Base-by-base conservation (phyloP, 2,113 vertebrate genomes). In the Oreotrochilus melanogaster region DNA sequence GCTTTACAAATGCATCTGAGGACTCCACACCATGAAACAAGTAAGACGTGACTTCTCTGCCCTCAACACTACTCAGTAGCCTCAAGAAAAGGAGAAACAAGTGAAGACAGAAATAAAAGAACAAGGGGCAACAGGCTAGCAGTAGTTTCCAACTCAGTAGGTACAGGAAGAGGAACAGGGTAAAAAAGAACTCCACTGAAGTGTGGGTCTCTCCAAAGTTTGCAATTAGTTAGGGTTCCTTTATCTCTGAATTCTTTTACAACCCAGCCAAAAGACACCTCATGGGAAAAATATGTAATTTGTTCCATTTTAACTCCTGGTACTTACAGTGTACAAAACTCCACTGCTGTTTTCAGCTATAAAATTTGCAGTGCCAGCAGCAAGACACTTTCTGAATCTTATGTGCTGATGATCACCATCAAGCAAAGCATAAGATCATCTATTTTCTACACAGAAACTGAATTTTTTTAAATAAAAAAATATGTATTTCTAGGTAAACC, bases 1-100 rank as follows among this genome's bases (percentile, higher is more conserved):
- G 16, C 7, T 83, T 79, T 60, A 28, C 21, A 86, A 85, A 88
- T 5, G 21, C 24, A 57, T 14, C 9, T 76, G 25, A 39, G 39
- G 22, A 42, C 19, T 54, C 43, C 6, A 28, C 23, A 71, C 19
- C 23, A 23, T 15, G 13, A 83, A 33, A 65, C 11, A n/a, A 42
- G 10, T 18, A 61, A 7, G 18, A 65, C 11, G 39, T 0, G 0
- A 0, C 0, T 56, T 31, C 43, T 54, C 57, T 67, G 43, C 33
- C n/a, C 18, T 30, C n/a, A 39, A n/a, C 14, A 25, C 14, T 42
- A n/a, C 5, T 21, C 61, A 27, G 31, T 8, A 78, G n/a, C 5
- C 33, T 30, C 53, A 75, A 57, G 31, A 60, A 37, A 18, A 85
- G 12, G 53, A 86, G 27, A 11, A 78, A 39, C 39, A 37, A 67